Evolutionary conservation across 2,888 invertebrate species (phyloP).

Genomic region (Scaptomyza flava): DNA sequence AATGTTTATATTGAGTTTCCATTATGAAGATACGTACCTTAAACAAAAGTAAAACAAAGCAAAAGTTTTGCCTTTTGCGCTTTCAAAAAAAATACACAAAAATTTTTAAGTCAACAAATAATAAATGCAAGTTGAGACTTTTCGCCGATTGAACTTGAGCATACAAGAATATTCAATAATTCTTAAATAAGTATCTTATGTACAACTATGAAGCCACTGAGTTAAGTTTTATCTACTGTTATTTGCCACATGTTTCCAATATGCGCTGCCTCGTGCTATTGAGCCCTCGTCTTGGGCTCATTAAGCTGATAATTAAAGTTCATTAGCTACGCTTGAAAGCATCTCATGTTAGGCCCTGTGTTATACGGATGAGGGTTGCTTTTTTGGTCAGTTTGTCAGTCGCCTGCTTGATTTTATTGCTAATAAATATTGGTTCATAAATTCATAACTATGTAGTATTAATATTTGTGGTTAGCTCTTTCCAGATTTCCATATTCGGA

Average conservation of each 20-base stretch:
- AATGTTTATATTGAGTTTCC: not conserved
- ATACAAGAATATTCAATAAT: not conserved
- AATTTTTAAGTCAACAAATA: too few relatives aligned
- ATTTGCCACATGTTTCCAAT: not conserved
- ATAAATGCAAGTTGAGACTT: too few relatives aligned
- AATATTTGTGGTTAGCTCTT: conserved; percentile 55
- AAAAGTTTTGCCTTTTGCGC: not conserved
- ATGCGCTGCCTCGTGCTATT: not conserved
- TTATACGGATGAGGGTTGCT: conserved; percentile 18
- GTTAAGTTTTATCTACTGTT: not conserved
- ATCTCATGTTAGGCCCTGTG: conserved; percentile 28
- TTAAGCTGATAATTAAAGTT: conserved; percentile 67
- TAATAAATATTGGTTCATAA: conserved; percentile 73
- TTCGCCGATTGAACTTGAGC: too few relatives aligned
- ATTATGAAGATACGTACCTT: not conserved
- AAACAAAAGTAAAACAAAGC: not conserved
- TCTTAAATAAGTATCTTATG: not conserved
- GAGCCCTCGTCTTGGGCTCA: conserved; percentile 20
- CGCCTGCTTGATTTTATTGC: conserved; percentile 73
- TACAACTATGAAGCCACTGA: too few relatives aligned
- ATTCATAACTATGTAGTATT: conserved; percentile 69
- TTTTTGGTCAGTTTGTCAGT: conserved; percentile 25
- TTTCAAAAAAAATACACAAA: not conserved
- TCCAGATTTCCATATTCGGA: conserved; percentile 11
- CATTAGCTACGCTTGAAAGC: conserved; percentile 72